phyloP scores from a whole-genome alignment of 2,113 vertebrate genomes.

The Loxodonta africana region DNA sequence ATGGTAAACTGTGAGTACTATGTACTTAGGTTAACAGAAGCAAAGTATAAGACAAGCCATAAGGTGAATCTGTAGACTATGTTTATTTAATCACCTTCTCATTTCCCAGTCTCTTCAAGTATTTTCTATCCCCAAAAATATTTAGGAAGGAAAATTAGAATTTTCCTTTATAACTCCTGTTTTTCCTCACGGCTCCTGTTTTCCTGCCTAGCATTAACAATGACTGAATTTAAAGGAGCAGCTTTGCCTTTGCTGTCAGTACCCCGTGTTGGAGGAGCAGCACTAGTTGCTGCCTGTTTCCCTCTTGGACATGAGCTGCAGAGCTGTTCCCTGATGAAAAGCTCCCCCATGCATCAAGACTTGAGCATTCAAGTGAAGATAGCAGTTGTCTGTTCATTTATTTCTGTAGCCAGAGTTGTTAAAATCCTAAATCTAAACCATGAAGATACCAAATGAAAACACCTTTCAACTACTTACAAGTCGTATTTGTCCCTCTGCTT shows the following conservation, averaged over 20 bases:
- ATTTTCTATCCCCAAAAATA: conserved; percentile 29
- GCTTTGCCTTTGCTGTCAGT: background rate
- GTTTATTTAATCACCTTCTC: background rate
- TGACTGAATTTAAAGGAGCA: conserved; percentile 9
- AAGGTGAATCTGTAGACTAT: background rate
- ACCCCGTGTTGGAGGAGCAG: background rate
- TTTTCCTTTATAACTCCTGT: conserved; percentile 9
- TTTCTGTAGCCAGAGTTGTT: conserved; percentile 74
- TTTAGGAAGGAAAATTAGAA: background rate
- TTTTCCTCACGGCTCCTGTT: background rate
- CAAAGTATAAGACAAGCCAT: background rate
- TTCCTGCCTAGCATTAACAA: background rate
- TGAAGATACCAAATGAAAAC: conserved; percentile 60
- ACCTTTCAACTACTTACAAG: conserved; percentile 52
- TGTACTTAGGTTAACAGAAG: conserved; percentile 22
- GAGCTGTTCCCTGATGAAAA: background rate
- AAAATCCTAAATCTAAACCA: conserved; percentile 58
- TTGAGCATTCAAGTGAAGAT: conserved; percentile 35
- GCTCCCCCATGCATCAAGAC: background rate
- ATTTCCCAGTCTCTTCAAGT: background rate
- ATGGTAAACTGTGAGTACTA: background rate
- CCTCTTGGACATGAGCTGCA: background rate
- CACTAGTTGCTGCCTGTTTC: background rate
- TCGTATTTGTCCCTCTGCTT: background rate
- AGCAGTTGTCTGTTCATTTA: conserved; percentile 5